Percentiles rank a stretch among this genome's conserved stretches.
Conservation (phyloP, 2,888 invertebrate genomes). For the Epinotia demarniana region DNA sequence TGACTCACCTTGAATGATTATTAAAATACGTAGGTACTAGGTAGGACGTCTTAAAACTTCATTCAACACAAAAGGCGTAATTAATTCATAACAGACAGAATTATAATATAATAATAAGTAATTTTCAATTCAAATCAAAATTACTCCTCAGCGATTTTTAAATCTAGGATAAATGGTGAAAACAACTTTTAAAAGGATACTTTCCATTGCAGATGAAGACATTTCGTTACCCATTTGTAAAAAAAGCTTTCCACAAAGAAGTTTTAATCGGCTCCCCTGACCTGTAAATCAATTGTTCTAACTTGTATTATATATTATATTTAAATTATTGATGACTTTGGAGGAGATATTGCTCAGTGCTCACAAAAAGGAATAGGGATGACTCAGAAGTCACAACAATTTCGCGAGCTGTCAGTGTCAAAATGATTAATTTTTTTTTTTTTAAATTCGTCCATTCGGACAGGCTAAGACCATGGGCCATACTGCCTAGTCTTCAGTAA, state of each 20-base stretch:
- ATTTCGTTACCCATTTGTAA: slow-evolving; percentile 91
- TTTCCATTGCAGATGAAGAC: slow-evolving; percentile 95
- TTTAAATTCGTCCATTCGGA: no score
- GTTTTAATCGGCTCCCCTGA: slow-evolving; percentile 42
- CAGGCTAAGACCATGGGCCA: no score
- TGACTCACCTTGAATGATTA: slow-evolving; percentile 8
- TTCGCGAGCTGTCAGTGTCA: slow-evolving; percentile 14
- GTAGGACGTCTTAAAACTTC: background rate
- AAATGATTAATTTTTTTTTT: no score
- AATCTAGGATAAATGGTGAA: slow-evolving; percentile 22
- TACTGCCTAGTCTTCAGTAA: no score
- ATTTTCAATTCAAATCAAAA: slow-evolving; percentile 23
- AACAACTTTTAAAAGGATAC: slow-evolving; percentile 88
- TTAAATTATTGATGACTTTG: background rate
- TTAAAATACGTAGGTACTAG: background rate
- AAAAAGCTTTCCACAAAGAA: slow-evolving; percentile 56
- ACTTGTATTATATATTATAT: slow-evolving; percentile 2
- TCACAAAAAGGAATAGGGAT: slow-evolving; percentile 46
- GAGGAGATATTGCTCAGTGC: slow-evolving; percentile 25
- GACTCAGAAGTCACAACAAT: slow-evolving; percentile 49
- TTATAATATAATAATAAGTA: background rate
- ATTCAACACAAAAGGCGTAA: background rate
- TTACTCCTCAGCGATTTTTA: background rate
- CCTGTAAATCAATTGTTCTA: background rate
- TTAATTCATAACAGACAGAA: background rate